phyloP scores from a whole-genome alignment of 1,140 invertebrate genomes.

The Brachionus manjavacas region DNA sequence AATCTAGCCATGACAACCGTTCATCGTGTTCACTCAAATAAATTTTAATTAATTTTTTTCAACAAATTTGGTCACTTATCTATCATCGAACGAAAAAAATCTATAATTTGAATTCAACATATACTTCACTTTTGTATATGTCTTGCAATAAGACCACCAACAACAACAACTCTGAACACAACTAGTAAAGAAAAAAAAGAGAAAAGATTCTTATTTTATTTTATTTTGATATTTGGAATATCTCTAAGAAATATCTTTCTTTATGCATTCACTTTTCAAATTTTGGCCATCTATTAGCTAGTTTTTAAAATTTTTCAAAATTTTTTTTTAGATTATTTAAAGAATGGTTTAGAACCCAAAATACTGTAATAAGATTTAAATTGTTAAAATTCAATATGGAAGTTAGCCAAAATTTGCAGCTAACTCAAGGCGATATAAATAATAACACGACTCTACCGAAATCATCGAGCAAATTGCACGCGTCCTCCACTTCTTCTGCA shows the following conservation, averaged over 20 bases:
- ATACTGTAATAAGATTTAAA: neutral
- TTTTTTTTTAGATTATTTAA: neutral
- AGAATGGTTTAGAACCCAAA: neutral
- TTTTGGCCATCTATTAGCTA: neutral
- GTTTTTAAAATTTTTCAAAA: neutral
- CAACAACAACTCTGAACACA: neutral
- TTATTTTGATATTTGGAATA: neutral
- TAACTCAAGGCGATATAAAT: constrained; percentile 22
- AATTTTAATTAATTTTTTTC: neutral
- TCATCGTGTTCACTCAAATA: neutral
- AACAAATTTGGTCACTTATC: constrained; percentile 22
- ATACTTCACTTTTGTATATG: constrained; percentile 27
- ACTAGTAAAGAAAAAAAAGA: neutral
- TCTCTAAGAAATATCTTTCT: neutral
- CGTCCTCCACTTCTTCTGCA: neutral
- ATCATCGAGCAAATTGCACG: neutral
- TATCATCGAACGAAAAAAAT: neutral
- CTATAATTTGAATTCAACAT: constrained; percentile 12
- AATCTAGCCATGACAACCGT: constrained; percentile 31
- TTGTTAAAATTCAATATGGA: neutral
- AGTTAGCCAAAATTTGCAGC: neutral
- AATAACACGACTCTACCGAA: neutral
- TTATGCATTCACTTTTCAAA: neutral
- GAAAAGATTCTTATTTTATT: neutral
- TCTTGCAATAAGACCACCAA: neutral